phyloP scores from a whole-genome alignment of 1,140 invertebrate species.

The Lethocerus indicus region DNA sequence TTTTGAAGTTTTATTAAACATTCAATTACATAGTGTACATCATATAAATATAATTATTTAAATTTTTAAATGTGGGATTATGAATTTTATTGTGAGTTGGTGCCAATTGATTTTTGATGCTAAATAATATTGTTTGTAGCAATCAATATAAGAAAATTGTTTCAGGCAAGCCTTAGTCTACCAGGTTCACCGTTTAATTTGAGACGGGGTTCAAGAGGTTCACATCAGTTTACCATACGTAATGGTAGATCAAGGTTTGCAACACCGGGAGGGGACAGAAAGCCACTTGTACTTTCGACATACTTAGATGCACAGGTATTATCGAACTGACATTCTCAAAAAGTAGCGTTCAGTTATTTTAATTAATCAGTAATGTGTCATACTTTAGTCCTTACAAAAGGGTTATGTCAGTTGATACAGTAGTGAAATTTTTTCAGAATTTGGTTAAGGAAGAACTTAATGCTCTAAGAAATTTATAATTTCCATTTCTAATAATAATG shows the following conservation, averaged over 20 bases:
- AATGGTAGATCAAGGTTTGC: constrained; percentile 48
- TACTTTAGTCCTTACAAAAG: no score
- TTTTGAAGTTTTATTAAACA: background rate
- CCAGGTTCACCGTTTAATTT: constrained; percentile 91
- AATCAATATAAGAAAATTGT: no score
- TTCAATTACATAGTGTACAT: background rate
- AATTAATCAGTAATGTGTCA: no score
- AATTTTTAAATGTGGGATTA: background rate
- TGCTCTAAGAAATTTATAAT: no score
- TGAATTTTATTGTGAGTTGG: background rate
- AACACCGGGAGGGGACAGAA: constrained; percentile 63
- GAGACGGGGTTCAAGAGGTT: constrained; percentile 70
- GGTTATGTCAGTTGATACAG: no score
- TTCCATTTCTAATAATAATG: no score
- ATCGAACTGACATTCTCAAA: no score
- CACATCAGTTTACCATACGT: constrained; percentile 79
- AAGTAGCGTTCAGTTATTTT: no score
- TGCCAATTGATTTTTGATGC: no score
- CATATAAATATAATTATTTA: background rate
- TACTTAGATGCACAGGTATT: constrained; percentile 65
- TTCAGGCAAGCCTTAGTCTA: constrained; percentile 85
- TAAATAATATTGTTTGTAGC: no score
- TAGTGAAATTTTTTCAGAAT: no score
- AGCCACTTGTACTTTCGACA: constrained; percentile 83
- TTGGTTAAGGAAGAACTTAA: no score